Conservation (phyloP, 2,113 vertebrate genomes). For the Onychorhynchus coronatus region DNA sequence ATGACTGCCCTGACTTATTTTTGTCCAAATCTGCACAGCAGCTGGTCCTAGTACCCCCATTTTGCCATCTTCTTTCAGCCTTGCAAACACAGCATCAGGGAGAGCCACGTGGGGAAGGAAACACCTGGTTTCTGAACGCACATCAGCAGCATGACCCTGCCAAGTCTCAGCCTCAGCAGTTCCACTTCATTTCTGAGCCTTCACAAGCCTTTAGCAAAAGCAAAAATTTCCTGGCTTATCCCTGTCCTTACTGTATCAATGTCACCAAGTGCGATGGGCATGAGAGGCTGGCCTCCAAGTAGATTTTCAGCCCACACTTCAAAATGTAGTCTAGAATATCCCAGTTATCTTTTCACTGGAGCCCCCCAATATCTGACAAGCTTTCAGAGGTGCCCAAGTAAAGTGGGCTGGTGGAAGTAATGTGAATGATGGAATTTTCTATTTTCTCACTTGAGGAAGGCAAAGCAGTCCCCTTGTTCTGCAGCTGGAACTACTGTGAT, state of each 20-base stretch:
- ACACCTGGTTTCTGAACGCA: not conserved
- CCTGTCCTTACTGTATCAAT: not conserved
- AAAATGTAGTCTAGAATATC: not conserved
- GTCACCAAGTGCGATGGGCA: not conserved
- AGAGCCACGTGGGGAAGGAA: rapidly evolving
- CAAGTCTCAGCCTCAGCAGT: not conserved
- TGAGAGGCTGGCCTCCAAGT: not conserved
- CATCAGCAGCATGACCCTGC: rapidly evolving
- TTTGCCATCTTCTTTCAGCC: not conserved
- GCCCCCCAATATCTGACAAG: not conserved
- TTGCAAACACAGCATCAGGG: not conserved
- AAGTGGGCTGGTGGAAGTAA: not conserved
- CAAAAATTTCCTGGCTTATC: not conserved
- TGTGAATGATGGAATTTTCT: not conserved
- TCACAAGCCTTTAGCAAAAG: not conserved
- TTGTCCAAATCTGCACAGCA: not conserved
- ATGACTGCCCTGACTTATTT: not conserved
- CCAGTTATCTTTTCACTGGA: not conserved
- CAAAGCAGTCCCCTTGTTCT: not conserved
- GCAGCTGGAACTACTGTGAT: not conserved
- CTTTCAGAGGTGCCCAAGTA: not conserved
- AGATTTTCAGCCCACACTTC: not conserved
- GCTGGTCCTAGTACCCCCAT: not conserved
- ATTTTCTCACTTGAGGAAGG: not conserved
- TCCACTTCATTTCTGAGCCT: not conserved